phyloP scores from a whole-genome alignment of 2,888 invertebrate genomes.

The Lacanobia wlatinum region DNA sequence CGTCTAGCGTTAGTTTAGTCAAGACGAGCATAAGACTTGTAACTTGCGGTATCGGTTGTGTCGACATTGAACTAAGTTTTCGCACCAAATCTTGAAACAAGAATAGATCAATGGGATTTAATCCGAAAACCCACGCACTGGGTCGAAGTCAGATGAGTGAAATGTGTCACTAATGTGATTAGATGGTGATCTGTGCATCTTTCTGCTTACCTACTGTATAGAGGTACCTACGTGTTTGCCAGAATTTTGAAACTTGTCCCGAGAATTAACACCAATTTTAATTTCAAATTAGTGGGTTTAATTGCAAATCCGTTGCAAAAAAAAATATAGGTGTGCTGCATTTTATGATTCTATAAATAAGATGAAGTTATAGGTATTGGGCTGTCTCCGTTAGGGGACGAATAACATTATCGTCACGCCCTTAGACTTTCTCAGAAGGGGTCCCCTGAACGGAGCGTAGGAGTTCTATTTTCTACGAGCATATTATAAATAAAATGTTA shows the following conservation, averaged over 20 bases:
- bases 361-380: not conserved
- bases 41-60: not conserved
- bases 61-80: not conserved
- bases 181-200: conserved; percentile 1
- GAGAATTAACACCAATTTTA: not conserved
- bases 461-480: conserved; percentile 9
- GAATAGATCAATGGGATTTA: conserved; percentile 35
- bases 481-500: not conserved
- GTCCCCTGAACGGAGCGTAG: conserved; percentile 12
- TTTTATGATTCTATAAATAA: not conserved
- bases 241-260: not conserved
- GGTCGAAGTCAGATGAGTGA: conserved; percentile 16
- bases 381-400: conserved; percentile 16
- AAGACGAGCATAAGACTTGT: not conserved
- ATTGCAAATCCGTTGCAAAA: not conserved
- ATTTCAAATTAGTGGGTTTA: not conserved
- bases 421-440: conserved; percentile 25
- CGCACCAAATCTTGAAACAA: not conserved
- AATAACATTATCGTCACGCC: conserved; percentile 41
- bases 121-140: conserved; percentile 16
- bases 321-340: not conserved
- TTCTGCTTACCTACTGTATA: not conserved
- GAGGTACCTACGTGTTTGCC: not conserved
- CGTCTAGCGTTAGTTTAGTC: too few species aligned
- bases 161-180: conserved; percentile 22